Evolutionary conservation across 1,140 invertebrate species (phyloP), one percentile per base, ranked within the genome.

Genomic region (Harpegnathos saltator): DNA sequence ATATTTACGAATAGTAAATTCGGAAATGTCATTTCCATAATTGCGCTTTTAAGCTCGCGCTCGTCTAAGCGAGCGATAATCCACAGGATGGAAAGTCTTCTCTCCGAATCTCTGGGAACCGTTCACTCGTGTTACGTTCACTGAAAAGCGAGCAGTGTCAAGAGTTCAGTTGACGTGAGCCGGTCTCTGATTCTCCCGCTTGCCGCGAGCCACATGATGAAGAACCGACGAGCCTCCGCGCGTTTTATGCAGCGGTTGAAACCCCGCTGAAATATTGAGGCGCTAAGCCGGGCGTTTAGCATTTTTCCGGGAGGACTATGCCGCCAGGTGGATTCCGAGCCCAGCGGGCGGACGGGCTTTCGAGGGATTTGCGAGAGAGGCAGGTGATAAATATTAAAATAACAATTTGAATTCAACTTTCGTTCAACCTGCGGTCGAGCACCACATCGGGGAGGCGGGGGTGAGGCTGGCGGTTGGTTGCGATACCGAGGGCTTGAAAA

Each of bases 401-500:
- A 91, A 91, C 90, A 91, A 91, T 91, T 91, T 89, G 89, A 89
- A 90, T 91, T 90, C 89, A 82, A 89, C 84, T 82, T 90, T 85
- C 81, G 87, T 89, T 87, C 72, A 80, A 84, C 78, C 86, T 19
- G 62, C 63, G 85, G 66, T 50, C 66, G 82, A 78, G 62, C 54
- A 65, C n/a, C 22, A 12, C 38, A 7, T 11, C 54, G 61, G n/a
- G 52, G 17, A 11, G 5, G 29, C 11, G 19, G 56, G 14, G 44
- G 15, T 7, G 17, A n/a, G n/a, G n/a, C n/a, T n/a, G 52, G 68
- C 33, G 48, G 26, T 61, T 14, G 82, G 14, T 5, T 33, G 63
- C 54, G 48, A 66, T 75, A 74, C 19, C 29, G 44, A 22, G 62
- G 62, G 15, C 7, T 56, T n/a, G 26, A 24, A 54, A 81, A 71